Percentiles rank a stretch among this genome's conserved stretches.
phyloP scores from a whole-genome alignment of 2,113 vertebrate genomes.

The Chaetura pelagica region DNA sequence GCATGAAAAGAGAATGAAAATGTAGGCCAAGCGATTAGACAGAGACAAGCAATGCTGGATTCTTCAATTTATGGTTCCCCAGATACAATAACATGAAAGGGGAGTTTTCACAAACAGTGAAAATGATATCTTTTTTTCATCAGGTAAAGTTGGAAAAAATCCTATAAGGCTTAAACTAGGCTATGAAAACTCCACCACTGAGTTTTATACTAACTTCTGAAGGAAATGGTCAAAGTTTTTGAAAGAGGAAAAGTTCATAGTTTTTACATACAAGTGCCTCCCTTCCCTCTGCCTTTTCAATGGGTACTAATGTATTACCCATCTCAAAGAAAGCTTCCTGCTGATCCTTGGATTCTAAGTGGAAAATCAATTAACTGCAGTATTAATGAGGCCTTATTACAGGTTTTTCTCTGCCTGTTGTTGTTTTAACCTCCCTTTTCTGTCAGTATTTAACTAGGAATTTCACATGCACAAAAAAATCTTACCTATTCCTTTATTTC shows the following conservation, averaged over 20 bases:
- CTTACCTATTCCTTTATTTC: conserved; percentile 1
- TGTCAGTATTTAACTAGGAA: background rate
- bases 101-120: background rate
- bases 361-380: conserved; percentile 9
- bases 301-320: background rate
- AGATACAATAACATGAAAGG: background rate
- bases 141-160: background rate
- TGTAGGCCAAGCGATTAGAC: background rate
- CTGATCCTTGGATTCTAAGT: background rate
- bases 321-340: background rate
- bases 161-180: background rate
- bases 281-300: background rate
- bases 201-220: background rate
- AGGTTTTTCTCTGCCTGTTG: background rate
- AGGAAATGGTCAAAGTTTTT: background rate
- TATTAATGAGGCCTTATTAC: conserved; percentile 14
- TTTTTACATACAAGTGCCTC: background rate
- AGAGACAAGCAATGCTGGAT: background rate
- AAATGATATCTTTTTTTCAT: background rate
- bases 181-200: background rate
- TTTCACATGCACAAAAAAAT: background rate
- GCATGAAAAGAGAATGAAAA: background rate
- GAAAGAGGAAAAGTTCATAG: background rate
- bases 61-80: background rate
- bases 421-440: background rate